phyloP scores from a whole-genome alignment of 2,888 invertebrate genomes.

The Metopia argyrocephala region DNA sequence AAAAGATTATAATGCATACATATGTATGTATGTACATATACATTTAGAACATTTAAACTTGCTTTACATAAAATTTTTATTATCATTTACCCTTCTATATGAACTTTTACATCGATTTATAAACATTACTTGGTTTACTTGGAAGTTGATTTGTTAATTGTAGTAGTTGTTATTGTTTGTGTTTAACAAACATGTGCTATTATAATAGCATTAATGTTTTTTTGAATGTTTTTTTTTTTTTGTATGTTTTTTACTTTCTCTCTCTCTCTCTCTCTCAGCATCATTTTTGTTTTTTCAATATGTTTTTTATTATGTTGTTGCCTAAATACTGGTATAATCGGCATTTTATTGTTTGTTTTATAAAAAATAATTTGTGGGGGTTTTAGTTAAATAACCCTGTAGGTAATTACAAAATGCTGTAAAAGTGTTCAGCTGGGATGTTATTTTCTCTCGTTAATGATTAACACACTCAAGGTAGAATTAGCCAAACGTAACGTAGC shows the following conservation, averaged over 20 bases:
- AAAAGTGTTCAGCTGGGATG: constrained; percentile 15
- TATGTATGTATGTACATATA: too few species aligned
- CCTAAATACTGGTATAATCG: background rate
- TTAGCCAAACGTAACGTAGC: too few species aligned
- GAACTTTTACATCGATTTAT: background rate
- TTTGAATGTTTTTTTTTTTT: constrained; percentile 8
- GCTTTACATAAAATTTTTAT: too few species aligned
- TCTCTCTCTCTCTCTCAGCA: background rate
- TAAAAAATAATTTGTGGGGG: background rate
- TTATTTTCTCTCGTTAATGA: constrained; percentile 2
- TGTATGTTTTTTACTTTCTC: background rate
- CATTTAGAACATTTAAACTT: too few species aligned
- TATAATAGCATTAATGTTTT: constrained; percentile 17
- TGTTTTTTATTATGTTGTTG: background rate
- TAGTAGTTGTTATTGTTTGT: constrained; percentile 23
- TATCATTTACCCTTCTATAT: background rate
- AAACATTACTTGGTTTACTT: constrained; percentile 2
- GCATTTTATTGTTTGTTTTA: constrained; percentile 11
- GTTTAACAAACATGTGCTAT: constrained; percentile 38
- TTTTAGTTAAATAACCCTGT: constrained; percentile 22
- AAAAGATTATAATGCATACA: too few species aligned
- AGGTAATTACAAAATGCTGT: constrained; percentile 4
- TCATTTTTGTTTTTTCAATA: background rate
- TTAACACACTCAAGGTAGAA: too few species aligned
- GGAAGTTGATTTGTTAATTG: constrained; percentile 48